These are phyloP conservation scores for Parasteatoda lunata DNA, from an alignment of 2,888 invertebrate species.

Conservation along the genomic window DNA sequence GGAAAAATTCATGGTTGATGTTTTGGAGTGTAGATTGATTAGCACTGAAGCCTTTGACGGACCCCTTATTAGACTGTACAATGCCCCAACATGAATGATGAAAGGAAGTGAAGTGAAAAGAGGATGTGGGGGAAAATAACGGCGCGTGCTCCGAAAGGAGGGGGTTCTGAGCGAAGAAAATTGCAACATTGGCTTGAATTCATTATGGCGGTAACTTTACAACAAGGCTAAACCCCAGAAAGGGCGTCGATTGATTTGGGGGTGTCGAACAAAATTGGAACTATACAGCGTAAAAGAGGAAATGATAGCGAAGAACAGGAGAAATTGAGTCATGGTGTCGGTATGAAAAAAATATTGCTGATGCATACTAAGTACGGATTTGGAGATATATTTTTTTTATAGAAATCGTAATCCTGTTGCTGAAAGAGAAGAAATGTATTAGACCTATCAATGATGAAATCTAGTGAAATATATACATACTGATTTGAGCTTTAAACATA, in stretches of 20 bases:
- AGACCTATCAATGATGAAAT: too few relatives aligned
- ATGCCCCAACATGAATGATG: neutral
- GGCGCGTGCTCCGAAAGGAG: conserved; percentile 11
- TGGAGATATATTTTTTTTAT: too few relatives aligned
- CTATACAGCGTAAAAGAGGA: neutral
- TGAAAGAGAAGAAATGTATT: too few relatives aligned
- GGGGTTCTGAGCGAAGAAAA: neutral
- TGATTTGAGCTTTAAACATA: too few relatives aligned
- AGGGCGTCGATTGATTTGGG: neutral
- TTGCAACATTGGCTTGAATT: conserved; percentile 6
- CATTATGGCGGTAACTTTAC: neutral
- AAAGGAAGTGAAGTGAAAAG: neutral
- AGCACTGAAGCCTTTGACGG: conserved; percentile 10
- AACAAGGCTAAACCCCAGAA: neutral
- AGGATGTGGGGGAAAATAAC: conserved; percentile 25
- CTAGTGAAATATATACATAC: too few relatives aligned
- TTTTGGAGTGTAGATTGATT: conserved; percentile 41
- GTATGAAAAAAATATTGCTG: neutral
- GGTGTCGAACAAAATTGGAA: neutral
- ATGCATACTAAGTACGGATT: neutral
- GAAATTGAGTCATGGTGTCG: neutral
- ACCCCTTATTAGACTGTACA: neutral
- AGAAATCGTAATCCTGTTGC: too few relatives aligned
- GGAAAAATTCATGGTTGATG: conserved; percentile 14
- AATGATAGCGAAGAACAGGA: neutral